Percentiles rank a stretch among this genome's conserved stretches.
These are phyloP conservation scores for Lasioglossum malachurum DNA, from an alignment of 2,888 invertebrate species.

Conservation along the genomic window DNA sequence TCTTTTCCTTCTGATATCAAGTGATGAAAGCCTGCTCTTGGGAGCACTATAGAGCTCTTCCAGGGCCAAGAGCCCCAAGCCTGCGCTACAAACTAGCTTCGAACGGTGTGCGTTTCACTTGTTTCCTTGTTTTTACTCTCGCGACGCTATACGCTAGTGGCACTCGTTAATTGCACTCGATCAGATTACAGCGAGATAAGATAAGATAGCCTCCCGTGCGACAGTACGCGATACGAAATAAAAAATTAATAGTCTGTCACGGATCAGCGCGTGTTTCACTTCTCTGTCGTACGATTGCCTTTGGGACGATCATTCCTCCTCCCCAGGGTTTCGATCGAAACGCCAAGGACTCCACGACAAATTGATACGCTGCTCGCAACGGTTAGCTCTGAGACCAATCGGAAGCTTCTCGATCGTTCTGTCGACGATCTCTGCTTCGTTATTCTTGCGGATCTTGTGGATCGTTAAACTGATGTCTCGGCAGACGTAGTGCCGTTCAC, in stretches of 20 bases:
- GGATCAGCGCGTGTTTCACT: background rate
- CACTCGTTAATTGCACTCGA: constrained; percentile 40
- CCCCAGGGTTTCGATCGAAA: background rate
- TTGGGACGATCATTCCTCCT: background rate
- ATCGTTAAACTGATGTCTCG: constrained; percentile 81
- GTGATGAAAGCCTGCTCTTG: background rate
- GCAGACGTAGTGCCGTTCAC: constrained; percentile 82
- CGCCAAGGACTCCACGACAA: background rate
- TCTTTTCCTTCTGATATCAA: background rate
- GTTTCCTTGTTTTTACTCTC: background rate
- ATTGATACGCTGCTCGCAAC: background rate
- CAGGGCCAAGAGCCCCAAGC: background rate
- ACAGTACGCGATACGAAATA: background rate
- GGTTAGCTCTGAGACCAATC: background rate
- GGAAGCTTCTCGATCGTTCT: constrained; percentile 3
- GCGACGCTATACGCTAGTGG: background rate
- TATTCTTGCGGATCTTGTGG: constrained; percentile 3
- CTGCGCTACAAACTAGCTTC: background rate
- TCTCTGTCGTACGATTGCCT: background rate
- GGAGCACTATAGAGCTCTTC: background rate
- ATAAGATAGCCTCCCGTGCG: background rate
- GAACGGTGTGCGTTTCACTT: constrained; percentile 38
- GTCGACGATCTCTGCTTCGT: background rate
- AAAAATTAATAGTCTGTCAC: constrained; percentile 14
- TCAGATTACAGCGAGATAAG: constrained; percentile 12